Evolutionary conservation across 2,888 invertebrate species (phyloP), one percentile per base, ranked within the genome.

Genomic region (Stegophylla sp.): DNA sequence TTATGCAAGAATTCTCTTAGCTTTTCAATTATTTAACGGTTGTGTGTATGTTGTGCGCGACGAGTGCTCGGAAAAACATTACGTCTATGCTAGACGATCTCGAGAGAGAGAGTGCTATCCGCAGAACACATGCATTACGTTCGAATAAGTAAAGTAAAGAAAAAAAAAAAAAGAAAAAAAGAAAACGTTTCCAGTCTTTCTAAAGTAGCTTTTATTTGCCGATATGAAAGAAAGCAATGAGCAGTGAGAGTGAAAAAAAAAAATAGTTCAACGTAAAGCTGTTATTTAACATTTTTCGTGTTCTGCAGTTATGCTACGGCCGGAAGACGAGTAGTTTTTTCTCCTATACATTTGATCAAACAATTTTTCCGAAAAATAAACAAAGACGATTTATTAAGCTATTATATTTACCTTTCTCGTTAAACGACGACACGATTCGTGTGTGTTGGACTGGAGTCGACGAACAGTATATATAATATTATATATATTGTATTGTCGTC

Each of bases 11-110:
- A 66, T 41, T 53, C n/a, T 51, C 3, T 75, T 43, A 53, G 41
- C 26, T 43, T 64, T 64, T 75, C 51, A 75, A 75, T 64, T 64
- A 64, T 64, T 64, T 26, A 66, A 53, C 51, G 34, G n/a, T n/a
- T n/a, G n/a, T n/a, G n/a, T n/a, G n/a, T n/a, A n/a, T n/a, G n/a
- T n/a, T n/a, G n/a, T n/a, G n/a, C 41, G 17, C n/a, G 53, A 41
- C 41, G 64, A 64, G 12, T 41, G 51, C 45, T 63, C 12, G 41
- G 20, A 23, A 64, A 75, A 74, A 64, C 51, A 51, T 51, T 34
- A 51, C 63, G 23, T n/a, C n/a, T 41, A 64, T 51, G 41, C 63
- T 34, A 64, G 51, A 75, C 63, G 15, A 34, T 64, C 74, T 34
- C 63, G 10, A 34, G 45, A 26, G 10, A 34, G 45, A 26, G 43